Conservation (phyloP, 2,797 vertebrate genomes). For the Lagorchestes hirsutus region DNA sequence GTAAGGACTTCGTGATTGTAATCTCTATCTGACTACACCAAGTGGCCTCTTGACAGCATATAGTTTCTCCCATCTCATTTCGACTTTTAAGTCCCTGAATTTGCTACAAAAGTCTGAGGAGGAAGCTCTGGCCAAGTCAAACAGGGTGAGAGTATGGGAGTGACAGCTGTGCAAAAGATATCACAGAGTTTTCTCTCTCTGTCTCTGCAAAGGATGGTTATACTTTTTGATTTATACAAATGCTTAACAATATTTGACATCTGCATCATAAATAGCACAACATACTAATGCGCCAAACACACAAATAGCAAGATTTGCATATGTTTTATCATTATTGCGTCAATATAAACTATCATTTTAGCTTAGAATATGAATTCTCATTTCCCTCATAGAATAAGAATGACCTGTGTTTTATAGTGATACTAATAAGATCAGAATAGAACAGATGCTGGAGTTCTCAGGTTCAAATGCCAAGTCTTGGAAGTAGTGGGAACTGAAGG, state of each 20-base stretch:
- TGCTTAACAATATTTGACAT: conserved; percentile 1
- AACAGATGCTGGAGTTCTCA: conserved; percentile 67
- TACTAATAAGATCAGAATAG: conserved; percentile 73
- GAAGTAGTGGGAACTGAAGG: conserved; percentile 53
- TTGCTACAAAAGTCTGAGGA: background rate
- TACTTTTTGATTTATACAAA: conserved; percentile 26
- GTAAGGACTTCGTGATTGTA: background rate
- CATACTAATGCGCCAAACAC: conserved; percentile 45
- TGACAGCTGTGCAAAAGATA: background rate
- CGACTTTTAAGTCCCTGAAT: background rate
- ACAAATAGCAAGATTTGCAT: conserved; percentile 72
- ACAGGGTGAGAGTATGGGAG: background rate
- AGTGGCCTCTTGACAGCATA: background rate
- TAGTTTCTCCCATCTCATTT: background rate
- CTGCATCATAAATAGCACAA: conserved; percentile 26
- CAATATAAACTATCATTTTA: background rate
- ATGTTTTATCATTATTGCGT: conserved; percentile 27
- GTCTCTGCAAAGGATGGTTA: background rate
- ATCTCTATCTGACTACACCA: background rate
- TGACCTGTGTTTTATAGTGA: conserved; percentile 76
- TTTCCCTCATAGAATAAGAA: conserved; percentile 73
- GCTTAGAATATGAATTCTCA: background rate
- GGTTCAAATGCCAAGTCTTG: conserved; percentile 56
- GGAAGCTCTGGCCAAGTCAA: background rate
- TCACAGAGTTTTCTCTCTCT: background rate